Conservation (phyloP, 2,888 invertebrate species). For the Epistrophe eligans region DNA sequence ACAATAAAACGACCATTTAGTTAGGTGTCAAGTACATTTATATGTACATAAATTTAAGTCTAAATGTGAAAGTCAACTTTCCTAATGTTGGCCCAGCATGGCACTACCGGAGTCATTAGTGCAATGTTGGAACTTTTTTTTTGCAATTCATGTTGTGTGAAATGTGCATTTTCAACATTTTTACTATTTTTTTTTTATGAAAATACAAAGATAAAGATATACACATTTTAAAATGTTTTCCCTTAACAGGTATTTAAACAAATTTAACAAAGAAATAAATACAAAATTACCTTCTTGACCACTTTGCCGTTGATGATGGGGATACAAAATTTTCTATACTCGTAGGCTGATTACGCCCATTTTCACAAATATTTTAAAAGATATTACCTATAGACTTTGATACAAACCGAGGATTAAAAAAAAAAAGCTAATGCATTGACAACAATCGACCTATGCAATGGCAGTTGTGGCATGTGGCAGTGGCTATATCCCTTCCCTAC, state of each 20-base stretch:
- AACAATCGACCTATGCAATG: background rate
- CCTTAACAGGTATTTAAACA: background rate
- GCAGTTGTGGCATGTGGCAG: background rate
- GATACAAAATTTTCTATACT: background rate
- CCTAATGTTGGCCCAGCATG: no score
- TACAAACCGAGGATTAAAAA: background rate
- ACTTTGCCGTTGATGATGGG: background rate
- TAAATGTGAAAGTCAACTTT: no score
- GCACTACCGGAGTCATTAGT: no score
- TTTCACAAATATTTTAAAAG: constrained; percentile 18
- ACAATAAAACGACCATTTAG: no score
- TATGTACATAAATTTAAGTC: no score
- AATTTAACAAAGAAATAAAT: background rate
- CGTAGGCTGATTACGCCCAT: constrained; percentile 18
- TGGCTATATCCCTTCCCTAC: constrained; percentile 46
- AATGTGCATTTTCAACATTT: no score
- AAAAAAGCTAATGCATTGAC: constrained; percentile 29
- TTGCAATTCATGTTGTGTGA: no score
- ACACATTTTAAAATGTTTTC: background rate
- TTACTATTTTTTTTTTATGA: background rate
- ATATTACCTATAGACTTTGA: background rate
- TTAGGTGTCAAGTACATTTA: no score
- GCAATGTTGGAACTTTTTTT: no score
- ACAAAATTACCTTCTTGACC: background rate
- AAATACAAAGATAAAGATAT: background rate